Evolutionary conservation across 1,140 invertebrate species (phyloP), one percentile per base, ranked within the genome.

Genomic region (Neodiprion pinetum): DNA sequence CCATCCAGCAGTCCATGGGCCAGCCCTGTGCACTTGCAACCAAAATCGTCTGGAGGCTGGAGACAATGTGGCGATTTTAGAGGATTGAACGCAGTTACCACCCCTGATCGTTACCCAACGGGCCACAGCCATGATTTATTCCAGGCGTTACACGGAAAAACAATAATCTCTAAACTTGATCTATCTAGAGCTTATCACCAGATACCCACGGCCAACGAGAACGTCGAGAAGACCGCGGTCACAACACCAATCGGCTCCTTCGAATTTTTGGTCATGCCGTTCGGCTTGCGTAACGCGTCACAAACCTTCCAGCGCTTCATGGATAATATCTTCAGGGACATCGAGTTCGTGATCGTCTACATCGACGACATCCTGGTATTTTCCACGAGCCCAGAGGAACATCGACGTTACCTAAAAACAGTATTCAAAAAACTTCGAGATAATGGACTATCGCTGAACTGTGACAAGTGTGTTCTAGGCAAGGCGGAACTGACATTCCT

Each of bases 141-240:
- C 7, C 77, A 82, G 49, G 67, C 65, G 2, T 69, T 90, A 9
- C 66, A 69, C 1, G 84, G 82, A 0, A 71, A 79, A 7, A 79
- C 68, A 10, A 81, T 81, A 28, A 90, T 90, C 72, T 78, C 82
- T 1, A 78, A 78, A 0, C 67, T 91, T 2, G 89, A 91, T 80
- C 65, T 89, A 3, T 21, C 17, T 21, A 21, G 17, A 21, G 17
- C 17, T 21, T 21, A 21, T 21, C 17, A 21, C 17, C 17, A 80
- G 67, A 77, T 83, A 3, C 81, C 76, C 9, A 72, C 80, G 7
- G 67, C 53, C 7, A n/a, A 67, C 12, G 71, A 75, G 9, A 76
- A 82, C 48, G 76, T 81, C 14, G 49, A 14, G 28, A 80, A 80
- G 68, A 80, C 79, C 1, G 75, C 75, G 0, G 67, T 80, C 23